Conservation (phyloP, 2,888 invertebrate species). For the Tenthredo amoena region DNA sequence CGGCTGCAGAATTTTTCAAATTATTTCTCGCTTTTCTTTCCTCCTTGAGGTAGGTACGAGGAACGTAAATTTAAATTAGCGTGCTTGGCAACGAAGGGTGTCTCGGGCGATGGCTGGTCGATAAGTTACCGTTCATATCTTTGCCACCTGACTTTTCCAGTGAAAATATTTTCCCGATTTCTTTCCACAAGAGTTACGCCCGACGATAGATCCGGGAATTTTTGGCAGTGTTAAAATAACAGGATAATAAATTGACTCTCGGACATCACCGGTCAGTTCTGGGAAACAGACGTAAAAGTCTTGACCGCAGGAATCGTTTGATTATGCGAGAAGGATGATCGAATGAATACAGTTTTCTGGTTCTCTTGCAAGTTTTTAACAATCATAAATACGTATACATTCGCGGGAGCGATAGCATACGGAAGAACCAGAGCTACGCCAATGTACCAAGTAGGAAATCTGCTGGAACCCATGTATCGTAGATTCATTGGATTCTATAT, state of each 20-base stretch:
- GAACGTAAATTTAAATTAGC: slow-evolving; percentile 47
- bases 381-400: neutral
- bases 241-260: neutral
- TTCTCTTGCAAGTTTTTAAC: neutral
- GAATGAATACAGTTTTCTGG: neutral
- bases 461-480: slow-evolving; percentile 24
- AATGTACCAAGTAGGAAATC: slow-evolving; percentile 12
- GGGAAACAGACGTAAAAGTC: neutral
- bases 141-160: slow-evolving; percentile 25
- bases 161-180: slow-evolving; percentile 21
- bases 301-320: neutral
- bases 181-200: neutral
- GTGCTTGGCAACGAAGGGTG: slow-evolving; percentile 40
- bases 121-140: slow-evolving; percentile 42
- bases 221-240: slow-evolving; percentile 7
- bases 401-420: neutral
- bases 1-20: neutral
- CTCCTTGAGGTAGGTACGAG: neutral
- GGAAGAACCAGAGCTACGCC: neutral
- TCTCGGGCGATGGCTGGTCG: slow-evolving; percentile 46
- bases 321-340: neutral
- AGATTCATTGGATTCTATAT: slow-evolving; percentile 42
- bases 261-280: neutral
- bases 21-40: slow-evolving; percentile 31
- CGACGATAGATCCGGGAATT: neutral